phyloP scores from a whole-genome alignment of 1,140 invertebrate species.

The Cardiocondyla obscurior region DNA sequence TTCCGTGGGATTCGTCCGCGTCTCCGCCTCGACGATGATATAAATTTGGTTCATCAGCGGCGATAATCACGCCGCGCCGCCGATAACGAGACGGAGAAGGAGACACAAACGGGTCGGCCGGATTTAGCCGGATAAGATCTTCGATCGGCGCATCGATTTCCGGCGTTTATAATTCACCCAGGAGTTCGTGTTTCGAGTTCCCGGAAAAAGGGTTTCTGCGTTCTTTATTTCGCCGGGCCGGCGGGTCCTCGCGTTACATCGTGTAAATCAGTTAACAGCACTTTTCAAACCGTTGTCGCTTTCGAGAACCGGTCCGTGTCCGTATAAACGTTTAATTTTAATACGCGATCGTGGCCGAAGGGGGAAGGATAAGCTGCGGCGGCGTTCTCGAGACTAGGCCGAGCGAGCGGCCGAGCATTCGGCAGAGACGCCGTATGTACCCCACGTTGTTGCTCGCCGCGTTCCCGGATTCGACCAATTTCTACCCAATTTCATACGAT shows the following conservation, averaged over 20 bases:
- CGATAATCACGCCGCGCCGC: background rate
- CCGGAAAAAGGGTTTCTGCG: background rate
- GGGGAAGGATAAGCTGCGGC: background rate
- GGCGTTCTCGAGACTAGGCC: background rate
- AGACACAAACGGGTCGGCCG: background rate
- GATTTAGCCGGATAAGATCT: background rate
- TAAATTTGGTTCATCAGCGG: background rate
- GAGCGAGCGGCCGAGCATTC: background rate
- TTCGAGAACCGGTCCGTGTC: background rate
- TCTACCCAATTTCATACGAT: conserved; percentile 26
- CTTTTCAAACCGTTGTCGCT: background rate
- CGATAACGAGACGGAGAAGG: background rate
- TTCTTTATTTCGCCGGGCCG: background rate
- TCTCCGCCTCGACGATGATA: background rate
- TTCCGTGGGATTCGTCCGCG: background rate
- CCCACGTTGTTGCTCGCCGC: background rate
- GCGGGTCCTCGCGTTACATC: background rate
- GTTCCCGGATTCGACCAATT: conserved; percentile 22
- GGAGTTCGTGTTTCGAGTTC: conserved; percentile 1
- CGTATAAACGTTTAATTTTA: background rate
- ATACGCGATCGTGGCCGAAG: background rate
- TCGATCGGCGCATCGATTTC: conserved; percentile 4
- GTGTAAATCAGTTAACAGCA: background rate
- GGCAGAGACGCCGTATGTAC: background rate
- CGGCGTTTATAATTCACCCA: background rate